phyloP scores from a whole-genome alignment of 2,113 vertebrate genomes.

The Syngnathoides biaculeatus region DNA sequence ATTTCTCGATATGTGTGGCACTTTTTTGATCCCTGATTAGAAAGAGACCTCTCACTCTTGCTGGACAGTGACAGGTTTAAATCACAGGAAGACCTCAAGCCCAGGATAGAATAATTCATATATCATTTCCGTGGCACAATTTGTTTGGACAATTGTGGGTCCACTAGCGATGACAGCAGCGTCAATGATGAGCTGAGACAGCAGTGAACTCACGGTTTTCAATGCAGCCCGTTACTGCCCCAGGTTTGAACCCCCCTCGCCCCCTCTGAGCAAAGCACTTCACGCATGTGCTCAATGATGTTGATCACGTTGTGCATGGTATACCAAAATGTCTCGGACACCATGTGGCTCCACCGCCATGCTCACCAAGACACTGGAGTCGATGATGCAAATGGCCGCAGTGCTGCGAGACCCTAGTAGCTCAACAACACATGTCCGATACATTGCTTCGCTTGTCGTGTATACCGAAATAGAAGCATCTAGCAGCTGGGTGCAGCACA shows the following conservation, averaged over 20 bases:
- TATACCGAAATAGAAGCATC: conserved; percentile 72
- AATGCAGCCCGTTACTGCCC: neutral
- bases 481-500: conserved; percentile 63
- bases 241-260: neutral
- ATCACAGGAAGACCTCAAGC: neutral
- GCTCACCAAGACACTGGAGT: neutral
- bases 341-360: neutral
- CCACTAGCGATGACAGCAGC: neutral
- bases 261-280: neutral
- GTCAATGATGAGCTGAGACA: conserved; percentile 1
- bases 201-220: neutral
- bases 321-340: too few species aligned
- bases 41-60: too few species aligned
- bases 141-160: neutral
- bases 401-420: too few species aligned
- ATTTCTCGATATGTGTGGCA: too few species aligned
- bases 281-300: neutral
- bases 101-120: neutral
- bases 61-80: neutral
- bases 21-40: too few species aligned
- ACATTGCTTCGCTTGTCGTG: conserved; percentile 43
- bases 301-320: too few species aligned
- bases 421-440: conserved; percentile 21
- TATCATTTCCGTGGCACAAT: neutral
- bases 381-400: neutral